Evolutionary conservation across 2,888 invertebrate species (phyloP).

Genomic region (Drosophila koepferae): DNA sequence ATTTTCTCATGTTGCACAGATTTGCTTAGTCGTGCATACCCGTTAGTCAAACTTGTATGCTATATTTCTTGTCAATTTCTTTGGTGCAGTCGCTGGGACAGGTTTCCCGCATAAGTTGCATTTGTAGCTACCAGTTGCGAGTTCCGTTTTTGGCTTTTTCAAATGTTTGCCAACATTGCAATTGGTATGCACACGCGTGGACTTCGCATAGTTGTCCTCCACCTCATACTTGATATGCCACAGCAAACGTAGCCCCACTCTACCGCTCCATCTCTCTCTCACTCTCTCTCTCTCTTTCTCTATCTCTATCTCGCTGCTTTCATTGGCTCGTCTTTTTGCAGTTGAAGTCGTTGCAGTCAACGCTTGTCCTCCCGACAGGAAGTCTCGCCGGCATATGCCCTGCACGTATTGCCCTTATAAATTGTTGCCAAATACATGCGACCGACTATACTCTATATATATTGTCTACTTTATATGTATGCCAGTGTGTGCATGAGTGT

Average conservation of each 20-base stretch:
- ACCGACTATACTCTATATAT: constrained; percentile 19
- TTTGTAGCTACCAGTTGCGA: constrained; percentile 60
- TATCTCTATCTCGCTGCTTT: background rate
- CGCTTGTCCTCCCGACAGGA: constrained; percentile 71
- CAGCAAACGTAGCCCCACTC: background rate
- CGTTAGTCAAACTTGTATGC: background rate
- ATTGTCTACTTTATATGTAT: constrained; percentile 11
- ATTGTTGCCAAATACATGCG: constrained; percentile 73
- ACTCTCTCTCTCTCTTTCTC: background rate
- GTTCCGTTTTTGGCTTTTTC: constrained; percentile 53
- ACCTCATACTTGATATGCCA: constrained; percentile 18
- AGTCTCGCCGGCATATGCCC: constrained; percentile 77
- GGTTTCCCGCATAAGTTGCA: constrained; percentile 65
- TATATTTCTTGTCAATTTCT: constrained; percentile 45
- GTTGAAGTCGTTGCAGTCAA: constrained; percentile 41
- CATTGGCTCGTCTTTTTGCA: constrained; percentile 1
- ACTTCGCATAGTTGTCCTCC: constrained; percentile 74
- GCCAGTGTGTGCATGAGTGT: constrained; percentile 12
- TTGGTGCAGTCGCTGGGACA: constrained; percentile 38
- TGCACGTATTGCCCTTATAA: constrained; percentile 79
- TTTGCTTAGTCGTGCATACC: constrained; percentile 4
- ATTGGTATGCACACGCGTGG: constrained; percentile 81
- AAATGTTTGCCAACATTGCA: constrained; percentile 78
- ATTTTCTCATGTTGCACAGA: background rate
- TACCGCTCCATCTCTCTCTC: background rate